A percentile compares a stretch with the other conserved stretches of the same genome.
Evolutionary conservation across 2,888 invertebrate genomes (phyloP).

Genomic region (Ormyrus nitidulus): DNA sequence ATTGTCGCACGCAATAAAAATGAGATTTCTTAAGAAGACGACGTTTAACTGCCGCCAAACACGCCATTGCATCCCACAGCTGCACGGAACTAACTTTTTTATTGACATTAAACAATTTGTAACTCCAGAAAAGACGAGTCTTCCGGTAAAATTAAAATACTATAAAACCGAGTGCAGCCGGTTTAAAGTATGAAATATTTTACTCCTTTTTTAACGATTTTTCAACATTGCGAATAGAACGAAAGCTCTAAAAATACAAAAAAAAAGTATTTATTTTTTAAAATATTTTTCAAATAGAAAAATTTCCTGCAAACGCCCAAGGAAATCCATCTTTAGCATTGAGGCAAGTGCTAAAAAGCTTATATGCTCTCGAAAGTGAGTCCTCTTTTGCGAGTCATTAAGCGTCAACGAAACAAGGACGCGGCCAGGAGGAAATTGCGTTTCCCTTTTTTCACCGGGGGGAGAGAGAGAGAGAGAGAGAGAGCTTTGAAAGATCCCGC

Average conservation of each 20-base stretch:
- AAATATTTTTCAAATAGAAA: too few relatives aligned
- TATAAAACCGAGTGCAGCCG: conserved; percentile 1
- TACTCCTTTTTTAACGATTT: too few relatives aligned
- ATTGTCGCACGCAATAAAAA: conserved; percentile 54
- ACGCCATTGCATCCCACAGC: conserved; percentile 40
- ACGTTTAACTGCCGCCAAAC: conserved; percentile 38
- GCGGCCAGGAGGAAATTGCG: conserved; percentile 66
- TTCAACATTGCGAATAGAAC: too few relatives aligned
- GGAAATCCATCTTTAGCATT: too few relatives aligned
- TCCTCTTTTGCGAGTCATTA: conserved; percentile 45
- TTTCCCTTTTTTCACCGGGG: conserved; percentile 45
- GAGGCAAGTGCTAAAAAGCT: too few relatives aligned
- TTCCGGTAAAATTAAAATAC: conserved; percentile 12
- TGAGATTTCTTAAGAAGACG: conserved; percentile 44
- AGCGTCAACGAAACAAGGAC: conserved; percentile 23
- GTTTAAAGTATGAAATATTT: background rate
- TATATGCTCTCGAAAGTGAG: too few relatives aligned
- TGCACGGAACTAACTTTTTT: conserved; percentile 25
- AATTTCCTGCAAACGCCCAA: too few relatives aligned
- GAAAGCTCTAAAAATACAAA: too few relatives aligned
- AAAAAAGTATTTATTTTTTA: too few relatives aligned
- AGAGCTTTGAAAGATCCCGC: conserved; percentile 62
- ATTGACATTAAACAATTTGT: conserved; percentile 55
- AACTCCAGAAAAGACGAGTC: conserved; percentile 7
- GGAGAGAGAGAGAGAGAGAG: background rate